Evolutionary conservation across 2,797 vertebrate genomes (phyloP).

Genomic region (Nannoperca australis): DNA sequence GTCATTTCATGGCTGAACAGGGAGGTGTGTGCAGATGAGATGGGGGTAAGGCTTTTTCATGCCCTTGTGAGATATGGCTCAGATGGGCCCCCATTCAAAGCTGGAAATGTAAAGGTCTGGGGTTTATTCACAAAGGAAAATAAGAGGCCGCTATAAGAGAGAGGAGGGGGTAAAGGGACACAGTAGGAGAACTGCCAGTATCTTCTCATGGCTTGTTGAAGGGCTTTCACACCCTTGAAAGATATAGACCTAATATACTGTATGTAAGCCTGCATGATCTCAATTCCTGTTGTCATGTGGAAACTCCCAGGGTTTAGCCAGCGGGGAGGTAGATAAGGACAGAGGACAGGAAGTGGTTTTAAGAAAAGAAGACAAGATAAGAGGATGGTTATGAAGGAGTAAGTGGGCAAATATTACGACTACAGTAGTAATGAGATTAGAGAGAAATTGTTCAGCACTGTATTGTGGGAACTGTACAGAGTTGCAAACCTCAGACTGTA

Average conservation of each 20-base stretch:
- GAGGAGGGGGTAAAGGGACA: constrained; percentile 45
- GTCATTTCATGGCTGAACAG: constrained; percentile 83
- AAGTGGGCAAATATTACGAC: constrained; percentile 1
- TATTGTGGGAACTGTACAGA: constrained; percentile 22
- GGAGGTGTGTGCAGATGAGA: constrained; percentile 62
- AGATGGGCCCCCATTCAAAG: constrained; percentile 70
- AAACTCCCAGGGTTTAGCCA: constrained; percentile 59
- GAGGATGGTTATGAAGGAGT: constrained; percentile 18
- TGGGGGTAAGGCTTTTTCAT: constrained; percentile 63
- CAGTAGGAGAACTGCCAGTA: constrained; percentile 52
- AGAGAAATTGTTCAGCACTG: constrained; percentile 4
- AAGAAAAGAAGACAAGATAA: background rate
- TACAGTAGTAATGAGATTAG: constrained; percentile 5
- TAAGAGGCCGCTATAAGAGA: constrained; percentile 52
- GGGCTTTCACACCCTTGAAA: constrained; percentile 61
- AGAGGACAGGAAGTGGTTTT: constrained; percentile 14
- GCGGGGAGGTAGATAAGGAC: constrained; percentile 10
- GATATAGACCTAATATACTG: constrained; percentile 50
- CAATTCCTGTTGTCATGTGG: constrained; percentile 67
- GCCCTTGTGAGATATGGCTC: constrained; percentile 79
- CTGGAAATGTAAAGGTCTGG: constrained; percentile 67
- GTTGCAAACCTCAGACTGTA: constrained; percentile 10
- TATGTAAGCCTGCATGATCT: constrained; percentile 56
- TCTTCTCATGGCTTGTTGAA: constrained; percentile 66
- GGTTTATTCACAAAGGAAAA: constrained; percentile 59